Evolutionary conservation across 2,797 vertebrate species (phyloP), one percentile per base, ranked within the genome.

Genomic region (Muraenolepis orangiensis): DNA sequence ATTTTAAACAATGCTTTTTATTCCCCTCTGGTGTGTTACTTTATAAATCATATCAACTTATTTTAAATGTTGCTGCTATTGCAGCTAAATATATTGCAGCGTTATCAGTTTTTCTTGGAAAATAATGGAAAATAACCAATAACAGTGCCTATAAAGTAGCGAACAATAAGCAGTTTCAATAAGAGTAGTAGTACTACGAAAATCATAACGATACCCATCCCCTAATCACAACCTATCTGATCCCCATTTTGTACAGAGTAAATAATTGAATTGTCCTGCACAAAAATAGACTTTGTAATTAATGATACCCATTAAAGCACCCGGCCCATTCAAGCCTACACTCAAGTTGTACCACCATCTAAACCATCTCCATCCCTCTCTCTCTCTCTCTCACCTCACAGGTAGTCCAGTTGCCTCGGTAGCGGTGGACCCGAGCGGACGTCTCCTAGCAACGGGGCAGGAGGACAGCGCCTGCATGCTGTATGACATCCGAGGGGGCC

Each of bases 391-490:
- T 4, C 42, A 12, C 74, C 66, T 69, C 64, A 0, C 81, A 99
- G 98, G 98, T 67, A 99, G 98, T 71, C 95, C 98, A 0, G 97
- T 99, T 31, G 97, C 98, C 29, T 98, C 98, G 0, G 97, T 99
- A 70, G 97, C 98, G 4, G 96, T 99, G 13, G 98, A 99, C 89
- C 98, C 98, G 7, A 99, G 96, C 1, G 97, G 95, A 5, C 95
- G 98, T 78, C 97, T 99, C 75, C 87, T 99, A 85, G 97, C 98
- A 72, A 97, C 96, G 0, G 98, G 98, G 26, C 96, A 99, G 80
- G 98, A 99, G 85, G 97, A 99, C 89, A 96, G 95, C 0, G 97
- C 95, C 14, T 99, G 98, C 80, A 98, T 99, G 96, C 85, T 99
- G 75, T 99, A 99, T 1, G 98, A 99, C 86, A 98, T 99, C 82